Evolutionary conservation across 2,888 invertebrate genomes (phyloP), one percentile per base, ranked within the genome.

Genomic region (Marronus borbonicus): DNA sequence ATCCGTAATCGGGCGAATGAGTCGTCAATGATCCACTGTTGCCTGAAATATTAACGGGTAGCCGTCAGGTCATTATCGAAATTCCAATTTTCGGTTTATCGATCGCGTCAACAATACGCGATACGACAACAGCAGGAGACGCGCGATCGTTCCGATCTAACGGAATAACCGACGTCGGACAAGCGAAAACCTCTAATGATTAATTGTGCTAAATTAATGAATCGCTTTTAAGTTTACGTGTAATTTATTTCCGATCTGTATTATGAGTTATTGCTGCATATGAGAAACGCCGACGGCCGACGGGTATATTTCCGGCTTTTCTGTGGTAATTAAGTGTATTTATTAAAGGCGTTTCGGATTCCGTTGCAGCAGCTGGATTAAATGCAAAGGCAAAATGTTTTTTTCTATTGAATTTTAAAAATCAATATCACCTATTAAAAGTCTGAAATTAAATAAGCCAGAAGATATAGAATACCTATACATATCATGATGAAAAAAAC

Each of bases 1-100:
- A 88, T 28, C 87, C 88, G 82, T 87, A 88, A 78, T 88, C 88
- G 20, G 88, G 88, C 55, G 88, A 88, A 81, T 88, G 87, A 44
- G 88, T 86, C 69, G 85, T 87, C 78, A 88, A 83, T 64, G 87
- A 87, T 65, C 86, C 85, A 76, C 85, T 84, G 82, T 86, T 87
- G 82, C 88, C 88, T 88, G 83, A 78, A 86, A 86, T 70, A 80
- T 69, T 65, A 78, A 76, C 69, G 65, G 76, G 64, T 75, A 62
- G 64, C 76, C 66, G 66, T 78, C 66, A 72, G 55, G 65, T 66
- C 75, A 39, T 75, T 78, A 75, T 76, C 58, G 78, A 76, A 66
- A 64, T 62, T 31, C 20, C 58, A 55, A 69, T 50, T 76, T 76
- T 69, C 68, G 44, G 77, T 60, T 69, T 77, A 69, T 77, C 69